Conservation (phyloP, 2,113 vertebrate genomes). For the Odocoileus virginianus region DNA sequence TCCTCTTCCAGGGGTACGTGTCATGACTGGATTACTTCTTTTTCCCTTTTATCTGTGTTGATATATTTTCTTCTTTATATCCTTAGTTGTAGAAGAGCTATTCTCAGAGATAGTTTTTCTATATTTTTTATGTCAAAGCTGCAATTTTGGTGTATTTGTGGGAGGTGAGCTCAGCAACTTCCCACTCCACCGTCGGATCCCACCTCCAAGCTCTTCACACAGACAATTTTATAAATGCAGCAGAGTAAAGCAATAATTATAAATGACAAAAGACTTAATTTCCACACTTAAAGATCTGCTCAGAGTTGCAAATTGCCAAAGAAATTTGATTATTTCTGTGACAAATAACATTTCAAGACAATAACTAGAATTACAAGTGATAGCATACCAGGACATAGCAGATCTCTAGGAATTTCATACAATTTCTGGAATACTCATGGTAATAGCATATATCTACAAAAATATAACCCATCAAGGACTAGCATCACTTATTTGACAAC, state of each 20-base stretch:
- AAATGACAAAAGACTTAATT: neutral
- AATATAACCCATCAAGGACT: neutral
- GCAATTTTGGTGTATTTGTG: neutral
- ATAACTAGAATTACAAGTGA: neutral
- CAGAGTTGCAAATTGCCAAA: neutral
- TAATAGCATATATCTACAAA: neutral
- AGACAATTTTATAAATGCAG: neutral
- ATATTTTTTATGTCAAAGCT: neutral
- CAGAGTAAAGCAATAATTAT: neutral
- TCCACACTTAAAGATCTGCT: neutral
- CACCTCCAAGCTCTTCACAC: neutral
- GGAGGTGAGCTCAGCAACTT: neutral
- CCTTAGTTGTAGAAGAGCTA: neutral
- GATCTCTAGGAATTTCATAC: neutral
- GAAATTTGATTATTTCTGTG: neutral
- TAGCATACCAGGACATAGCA: neutral
- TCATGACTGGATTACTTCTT: neutral
- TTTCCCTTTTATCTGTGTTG: neutral
- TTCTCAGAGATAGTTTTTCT: neutral
- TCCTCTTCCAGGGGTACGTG: neutral
- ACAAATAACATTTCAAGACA: neutral
- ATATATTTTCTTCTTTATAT: neutral
- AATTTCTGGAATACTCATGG: neutral
- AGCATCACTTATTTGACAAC: neutral
- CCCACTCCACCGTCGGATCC: neutral